Base-by-base conservation (phyloP, 64 coral and sea anemone species). In the Astreopora myriophthalma region DNA sequence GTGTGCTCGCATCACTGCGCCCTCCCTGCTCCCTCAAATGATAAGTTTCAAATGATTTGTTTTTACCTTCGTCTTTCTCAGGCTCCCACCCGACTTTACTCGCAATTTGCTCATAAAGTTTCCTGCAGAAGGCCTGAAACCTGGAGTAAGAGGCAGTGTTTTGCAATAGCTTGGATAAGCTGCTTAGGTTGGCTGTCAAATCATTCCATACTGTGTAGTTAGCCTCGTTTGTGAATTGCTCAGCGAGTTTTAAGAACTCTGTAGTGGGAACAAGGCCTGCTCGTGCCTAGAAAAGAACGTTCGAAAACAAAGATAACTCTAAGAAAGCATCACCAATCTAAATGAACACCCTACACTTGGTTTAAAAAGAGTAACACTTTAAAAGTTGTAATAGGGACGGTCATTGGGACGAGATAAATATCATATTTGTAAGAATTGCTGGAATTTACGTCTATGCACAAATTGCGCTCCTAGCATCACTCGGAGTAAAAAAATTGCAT, bases 151-250 rank as follows among this genome's bases (percentile, higher is more conserved):
- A 95, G 19, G 92, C 96, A 75, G 93, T 93, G 82, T 98, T 95
- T 73, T 98, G 96, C 12, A 98, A 46, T 10, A 95, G 32, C 12
- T 82, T 51, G 11, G 89, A 82, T 51, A 98, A 12, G 9, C 62
- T 80, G 31, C 74, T 87, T 2, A 98, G 66, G 80, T 95, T 98
- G 24, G 38, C 23, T 0, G 96, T 91, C 19, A 98, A 37, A 35
- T 98, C 96, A 71, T 86, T 98, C 96, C 96, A 98, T 3, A 98
- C 96, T 2, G 96, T 98, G 48, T 87, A 98, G 87, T 98, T 98
- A 3, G 79, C 51, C 64, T 98, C 96, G 28, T 89, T 95, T n/a
- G 75, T 77, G 27, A 86, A 98, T 5, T 91, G 85, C 62, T 98
- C 90, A n/a, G 95, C 89, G 17, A 94, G 67, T 76, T 92, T 94